These are phyloP conservation scores for Eueides isabella DNA, from an alignment of 1,140 invertebrate genomes.

Conservation along the genomic window DNA sequence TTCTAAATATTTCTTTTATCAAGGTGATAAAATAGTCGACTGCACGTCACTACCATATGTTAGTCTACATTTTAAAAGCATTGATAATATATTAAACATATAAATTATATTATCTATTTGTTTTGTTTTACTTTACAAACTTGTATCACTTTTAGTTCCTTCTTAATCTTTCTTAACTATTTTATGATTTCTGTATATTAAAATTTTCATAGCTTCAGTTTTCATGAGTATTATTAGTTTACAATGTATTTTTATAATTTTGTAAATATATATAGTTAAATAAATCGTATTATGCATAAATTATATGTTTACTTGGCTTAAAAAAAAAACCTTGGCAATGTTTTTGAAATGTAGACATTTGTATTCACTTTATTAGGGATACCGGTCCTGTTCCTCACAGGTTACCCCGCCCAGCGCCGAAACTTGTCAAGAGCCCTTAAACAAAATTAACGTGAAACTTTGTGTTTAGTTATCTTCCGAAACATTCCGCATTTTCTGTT, in stretches of 20 bases:
- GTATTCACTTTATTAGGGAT: slow-evolving; percentile 68
- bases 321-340: slow-evolving; percentile 42
- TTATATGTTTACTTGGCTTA: slow-evolving; percentile 29
- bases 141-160: background rate
- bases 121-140: background rate
- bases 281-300: background rate
- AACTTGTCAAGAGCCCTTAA: slow-evolving; percentile 59
- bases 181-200: background rate
- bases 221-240: background rate
- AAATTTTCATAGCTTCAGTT: slow-evolving; percentile 16
- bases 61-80: slow-evolving; percentile 74
- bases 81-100: slow-evolving; percentile 34
- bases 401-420: slow-evolving; percentile 79
- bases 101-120: background rate
- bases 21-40: slow-evolving; percentile 52
- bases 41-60: slow-evolving; percentile 63
- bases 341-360: slow-evolving; percentile 72
- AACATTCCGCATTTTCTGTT: slow-evolving; percentile 50
- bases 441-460: slow-evolving; percentile 37
- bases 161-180: background rate
- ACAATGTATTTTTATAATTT: slow-evolving; percentile 3
- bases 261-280: background rate
- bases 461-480: slow-evolving; percentile 56
- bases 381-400: slow-evolving; percentile 60
- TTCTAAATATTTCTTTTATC: slow-evolving; percentile 15